Base-by-base conservation (phyloP, 2,797 vertebrate genomes). In the Triplophysa yarkandensis region DNA sequence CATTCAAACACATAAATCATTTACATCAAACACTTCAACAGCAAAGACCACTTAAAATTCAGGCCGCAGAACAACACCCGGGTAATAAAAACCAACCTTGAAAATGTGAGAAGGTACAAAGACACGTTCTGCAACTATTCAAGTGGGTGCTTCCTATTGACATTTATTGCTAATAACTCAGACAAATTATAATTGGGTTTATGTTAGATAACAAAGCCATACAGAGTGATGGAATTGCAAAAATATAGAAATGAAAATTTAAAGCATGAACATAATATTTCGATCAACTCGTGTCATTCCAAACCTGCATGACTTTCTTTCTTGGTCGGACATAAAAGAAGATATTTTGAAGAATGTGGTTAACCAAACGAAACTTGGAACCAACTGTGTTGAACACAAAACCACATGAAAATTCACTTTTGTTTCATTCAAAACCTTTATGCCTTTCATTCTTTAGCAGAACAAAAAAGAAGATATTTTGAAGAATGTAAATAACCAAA, bases 21-120 rank as follows among this genome's bases (percentile, higher is more conserved):
- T 68, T 36, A 46, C 69, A 73, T 74, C 28, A 75, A 74, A 77
- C 6, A 27, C 43, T 62, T 67, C 55, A 54, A 39, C 62, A 60
- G 27, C 48, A 58, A 4, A 1, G 19, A 25, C 63, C 36, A 69
- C 58, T 57, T 77, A 60, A 77, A 64, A 50, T 68, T 25, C 43
- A 50, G 44, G 14, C 43, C 43, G 4, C 16, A 46, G 68, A 73
- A 72, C 68, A 73, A 68, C 64, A 68, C 17, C 54, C n/a, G 39
- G 39, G 54, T 32, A 75, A 67, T 74, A 74, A 67, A 74, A 74
- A 48, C 46, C 62, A 74, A 74, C 72, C 72, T 74, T 74, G 72
- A 67, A 63, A 25, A 60, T 14, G 72, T 36, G 41, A 41, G 62
- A 58, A 21, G 21, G 52, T 34, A 14, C 34, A 32, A 19, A 44